These are phyloP conservation scores for Pavo muticus DNA, from an alignment of 2,113 vertebrate genomes.

Conservation along the genomic window DNA sequence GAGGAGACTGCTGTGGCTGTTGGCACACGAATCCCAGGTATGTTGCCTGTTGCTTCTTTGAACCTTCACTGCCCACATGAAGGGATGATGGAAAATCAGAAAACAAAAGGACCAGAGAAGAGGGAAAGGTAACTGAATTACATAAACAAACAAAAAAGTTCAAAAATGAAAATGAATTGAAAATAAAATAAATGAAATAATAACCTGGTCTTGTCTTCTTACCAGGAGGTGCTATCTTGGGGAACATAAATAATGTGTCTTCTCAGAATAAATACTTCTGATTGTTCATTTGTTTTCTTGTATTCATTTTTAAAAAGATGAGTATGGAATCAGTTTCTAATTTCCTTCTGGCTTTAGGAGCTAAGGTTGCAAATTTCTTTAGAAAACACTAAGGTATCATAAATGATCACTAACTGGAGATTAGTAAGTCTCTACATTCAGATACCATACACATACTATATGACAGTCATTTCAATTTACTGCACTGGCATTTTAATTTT, in stretches of 20 bases:
- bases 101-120: slow-evolving; percentile 76
- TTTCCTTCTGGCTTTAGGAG: slow-evolving; percentile 17
- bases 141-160: slow-evolving; percentile 39
- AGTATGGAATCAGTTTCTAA: slow-evolving; percentile 67
- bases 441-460: slow-evolving; percentile 24
- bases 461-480: slow-evolving; percentile 61
- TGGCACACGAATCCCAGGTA: slow-evolving; percentile 86
- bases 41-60: slow-evolving; percentile 92
- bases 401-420: slow-evolving; percentile 49
- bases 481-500: slow-evolving; percentile 71
- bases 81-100: slow-evolving; percentile 80
- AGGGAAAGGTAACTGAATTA: slow-evolving; percentile 82
- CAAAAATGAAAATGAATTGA: slow-evolving; percentile 62
- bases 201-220: slow-evolving; percentile 4
- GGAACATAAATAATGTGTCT: slow-evolving; percentile 8
- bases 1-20: slow-evolving; percentile 85
- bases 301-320: slow-evolving; percentile 6
- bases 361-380: slow-evolving; percentile 50
- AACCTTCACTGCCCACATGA: slow-evolving; percentile 91
- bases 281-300: background rate
- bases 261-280: slow-evolving; percentile 28
- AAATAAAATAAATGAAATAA: slow-evolving; percentile 12
- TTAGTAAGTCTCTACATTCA: slow-evolving; percentile 56
- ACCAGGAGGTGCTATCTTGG: slow-evolving; percentile 16
- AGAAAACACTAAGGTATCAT: slow-evolving; percentile 38